These are phyloP conservation scores for Mormyrus hasselquistii DNA, from an alignment of 2,797 vertebrate species.

Conservation along the genomic window DNA sequence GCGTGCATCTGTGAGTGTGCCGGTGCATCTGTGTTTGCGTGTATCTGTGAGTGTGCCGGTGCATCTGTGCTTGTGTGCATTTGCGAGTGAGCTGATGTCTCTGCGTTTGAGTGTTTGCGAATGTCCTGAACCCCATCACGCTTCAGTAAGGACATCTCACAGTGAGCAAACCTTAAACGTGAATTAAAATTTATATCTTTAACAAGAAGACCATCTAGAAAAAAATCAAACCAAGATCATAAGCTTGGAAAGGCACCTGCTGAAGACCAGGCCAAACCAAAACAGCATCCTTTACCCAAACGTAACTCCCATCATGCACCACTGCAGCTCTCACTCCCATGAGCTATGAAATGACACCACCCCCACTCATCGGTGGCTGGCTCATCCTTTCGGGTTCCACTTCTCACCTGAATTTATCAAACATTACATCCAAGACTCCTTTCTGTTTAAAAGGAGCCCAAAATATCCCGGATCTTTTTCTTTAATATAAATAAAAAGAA, in stretches of 20 bases:
- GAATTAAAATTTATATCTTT: neutral
- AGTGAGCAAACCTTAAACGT: neutral
- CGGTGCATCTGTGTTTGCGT: neutral
- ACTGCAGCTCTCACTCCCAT: neutral
- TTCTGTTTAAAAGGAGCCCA: neutral
- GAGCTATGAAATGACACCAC: neutral
- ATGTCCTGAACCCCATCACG: neutral
- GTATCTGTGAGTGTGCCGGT: neutral
- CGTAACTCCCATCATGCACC: neutral
- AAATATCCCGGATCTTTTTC: neutral
- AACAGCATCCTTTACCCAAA: neutral
- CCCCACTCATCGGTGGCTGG: neutral
- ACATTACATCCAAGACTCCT: neutral
- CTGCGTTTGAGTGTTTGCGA: neutral
- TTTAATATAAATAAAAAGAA: neutral
- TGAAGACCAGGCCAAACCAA: neutral
- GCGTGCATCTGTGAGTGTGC: neutral
- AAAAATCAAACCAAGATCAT: neutral
- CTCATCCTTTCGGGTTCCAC: neutral
- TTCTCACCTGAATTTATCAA: neutral
- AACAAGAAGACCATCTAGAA: neutral
- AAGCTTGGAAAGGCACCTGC: neutral
- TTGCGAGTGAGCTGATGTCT: neutral
- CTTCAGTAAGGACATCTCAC: neutral
- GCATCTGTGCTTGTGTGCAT: neutral